Conservation (phyloP, 2,888 invertebrate species). For the Chrysolina haemoptera region DNA sequence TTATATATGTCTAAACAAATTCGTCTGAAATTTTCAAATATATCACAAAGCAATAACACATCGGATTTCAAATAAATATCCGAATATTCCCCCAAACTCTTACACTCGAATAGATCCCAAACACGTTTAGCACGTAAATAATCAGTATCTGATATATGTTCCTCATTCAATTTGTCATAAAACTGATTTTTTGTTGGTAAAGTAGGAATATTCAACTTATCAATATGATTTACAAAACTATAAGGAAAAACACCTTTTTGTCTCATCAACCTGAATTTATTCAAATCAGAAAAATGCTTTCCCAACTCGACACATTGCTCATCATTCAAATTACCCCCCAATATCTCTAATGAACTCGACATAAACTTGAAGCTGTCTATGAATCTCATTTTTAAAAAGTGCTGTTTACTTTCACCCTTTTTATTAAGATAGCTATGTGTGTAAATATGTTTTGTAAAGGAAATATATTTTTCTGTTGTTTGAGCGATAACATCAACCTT, state of each 20-base stretch:
- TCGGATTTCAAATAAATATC: constrained; percentile 7
- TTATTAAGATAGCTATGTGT: neutral
- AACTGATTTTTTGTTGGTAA: too few species aligned
- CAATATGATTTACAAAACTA: too few species aligned
- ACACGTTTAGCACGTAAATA: neutral
- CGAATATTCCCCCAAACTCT: constrained; percentile 2
- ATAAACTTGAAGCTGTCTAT: neutral
- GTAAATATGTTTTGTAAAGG: neutral
- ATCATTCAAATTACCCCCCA: neutral
- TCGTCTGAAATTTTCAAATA: neutral
- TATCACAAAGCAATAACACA: constrained; percentile 4
- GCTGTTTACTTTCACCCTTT: neutral
- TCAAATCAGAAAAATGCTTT: neutral
- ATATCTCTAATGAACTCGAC: neutral
- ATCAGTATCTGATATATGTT: too few species aligned
- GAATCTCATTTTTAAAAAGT: neutral
- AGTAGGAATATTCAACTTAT: too few species aligned
- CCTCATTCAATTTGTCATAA: too few species aligned
- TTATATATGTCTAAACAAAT: neutral
- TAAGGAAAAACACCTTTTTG: neutral
- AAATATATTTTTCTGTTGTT: constrained; percentile 8
- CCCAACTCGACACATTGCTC: neutral
- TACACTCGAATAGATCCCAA: neutral
- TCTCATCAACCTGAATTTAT: neutral
- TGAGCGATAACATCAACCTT: neutral